These are phyloP conservation scores for Hypena proboscidalis DNA, from an alignment of 2,888 invertebrate genomes.

Conservation along the genomic window DNA sequence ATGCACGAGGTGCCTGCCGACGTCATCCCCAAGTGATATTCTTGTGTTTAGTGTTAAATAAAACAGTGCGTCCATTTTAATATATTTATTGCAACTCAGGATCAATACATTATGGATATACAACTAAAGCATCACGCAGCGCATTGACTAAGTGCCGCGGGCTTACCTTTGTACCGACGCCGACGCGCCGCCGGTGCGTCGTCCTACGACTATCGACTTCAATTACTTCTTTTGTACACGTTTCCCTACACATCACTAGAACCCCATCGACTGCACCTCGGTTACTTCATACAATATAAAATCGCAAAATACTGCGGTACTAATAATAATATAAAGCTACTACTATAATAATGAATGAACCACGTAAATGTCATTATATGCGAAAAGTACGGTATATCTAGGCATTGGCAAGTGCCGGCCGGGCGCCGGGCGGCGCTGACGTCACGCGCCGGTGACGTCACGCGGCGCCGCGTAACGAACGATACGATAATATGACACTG, in stretches of 20 bases:
- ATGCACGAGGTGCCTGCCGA: conserved; percentile 33
- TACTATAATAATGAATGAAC: conserved; percentile 26
- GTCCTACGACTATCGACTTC: too few relatives aligned
- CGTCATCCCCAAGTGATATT: conserved; percentile 9
- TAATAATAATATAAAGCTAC: conserved; percentile 43
- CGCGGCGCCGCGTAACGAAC: conserved; percentile 6
- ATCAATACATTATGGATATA: conserved; percentile 54
- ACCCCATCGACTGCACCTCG: conserved; percentile 17
- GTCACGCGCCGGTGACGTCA: conserved; percentile 54
- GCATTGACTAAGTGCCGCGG: conserved; percentile 40
- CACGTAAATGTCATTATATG: conserved; percentile 55
- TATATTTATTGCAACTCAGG: conserved; percentile 68
- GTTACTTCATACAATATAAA: conserved; percentile 26
- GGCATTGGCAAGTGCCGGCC: conserved; percentile 78
- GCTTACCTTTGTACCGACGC: conserved; percentile 47
- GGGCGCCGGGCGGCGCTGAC: conserved; percentile 54
- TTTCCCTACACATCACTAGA: conserved; percentile 11
- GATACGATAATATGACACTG: too few relatives aligned
- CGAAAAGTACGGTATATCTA: conserved; percentile 64
- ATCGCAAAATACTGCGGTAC: conserved; percentile 39
- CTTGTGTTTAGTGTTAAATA: conserved; percentile 10
- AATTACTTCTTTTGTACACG: conserved; percentile 32
- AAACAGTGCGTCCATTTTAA: conserved; percentile 33
- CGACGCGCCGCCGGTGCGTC: not conserved
- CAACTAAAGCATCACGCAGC: conserved; percentile 43